These are phyloP conservation scores for Mallotus villosus DNA, from an alignment of 2,797 vertebrate genomes.

Conservation along the genomic window DNA sequence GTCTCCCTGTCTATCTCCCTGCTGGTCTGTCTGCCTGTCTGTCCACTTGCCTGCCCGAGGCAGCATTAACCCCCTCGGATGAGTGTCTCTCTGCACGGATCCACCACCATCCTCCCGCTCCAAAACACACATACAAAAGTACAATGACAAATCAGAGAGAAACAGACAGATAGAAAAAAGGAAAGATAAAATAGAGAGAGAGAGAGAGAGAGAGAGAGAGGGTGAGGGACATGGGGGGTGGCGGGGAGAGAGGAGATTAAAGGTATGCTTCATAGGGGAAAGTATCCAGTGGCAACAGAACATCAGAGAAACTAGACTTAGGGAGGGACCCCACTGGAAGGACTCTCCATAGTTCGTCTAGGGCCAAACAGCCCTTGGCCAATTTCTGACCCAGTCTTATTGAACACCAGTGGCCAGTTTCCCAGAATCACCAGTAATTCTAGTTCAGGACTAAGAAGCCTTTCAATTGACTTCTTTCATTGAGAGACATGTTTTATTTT, in stretches of 20 bases:
- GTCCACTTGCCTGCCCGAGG: too few relatives aligned
- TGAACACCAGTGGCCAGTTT: background rate
- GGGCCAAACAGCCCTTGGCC: background rate
- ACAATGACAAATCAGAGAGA: conserved; percentile 20
- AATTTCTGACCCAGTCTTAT: background rate
- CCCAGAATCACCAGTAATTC: background rate
- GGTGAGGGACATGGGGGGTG: conserved; percentile 15
- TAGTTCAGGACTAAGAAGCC: background rate
- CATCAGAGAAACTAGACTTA: conserved; percentile 26
- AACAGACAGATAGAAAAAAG: conserved; percentile 8
- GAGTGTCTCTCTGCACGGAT: background rate
- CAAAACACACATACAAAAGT: conserved; percentile 8
- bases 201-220: conserved; percentile 23
- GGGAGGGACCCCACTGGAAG: background rate
- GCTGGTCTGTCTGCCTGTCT: too few relatives aligned
- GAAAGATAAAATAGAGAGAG: background rate
- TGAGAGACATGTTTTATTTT: background rate
- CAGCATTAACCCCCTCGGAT: too few relatives aligned
- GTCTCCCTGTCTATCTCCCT: too few relatives aligned
- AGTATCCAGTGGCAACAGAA: conserved; percentile 11
- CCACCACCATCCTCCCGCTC: conserved; percentile 28
- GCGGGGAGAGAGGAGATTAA: conserved; percentile 11
- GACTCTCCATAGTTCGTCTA: background rate
- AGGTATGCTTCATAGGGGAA: background rate
- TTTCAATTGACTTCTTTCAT: background rate